These are phyloP conservation scores for Oryzaephilus surinamensis DNA, from an alignment of 1,140 invertebrate species.

Conservation along the genomic window DNA sequence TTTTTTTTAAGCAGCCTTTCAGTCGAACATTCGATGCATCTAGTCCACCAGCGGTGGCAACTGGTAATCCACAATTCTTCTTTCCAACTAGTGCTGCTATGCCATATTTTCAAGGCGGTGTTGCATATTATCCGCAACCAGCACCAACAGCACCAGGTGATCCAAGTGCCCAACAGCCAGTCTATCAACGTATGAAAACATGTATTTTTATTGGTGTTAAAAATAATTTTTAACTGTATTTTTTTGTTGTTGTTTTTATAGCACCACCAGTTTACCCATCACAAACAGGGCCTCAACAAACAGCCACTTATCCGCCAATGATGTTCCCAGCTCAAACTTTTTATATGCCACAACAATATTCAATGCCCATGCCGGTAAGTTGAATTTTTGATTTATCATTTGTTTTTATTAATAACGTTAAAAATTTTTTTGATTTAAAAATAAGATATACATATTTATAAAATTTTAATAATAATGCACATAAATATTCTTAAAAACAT, in stretches of 20 bases:
- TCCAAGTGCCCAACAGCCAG: conserved; percentile 25
- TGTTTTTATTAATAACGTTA: not conserved
- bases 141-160: conserved; percentile 20
- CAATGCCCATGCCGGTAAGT: conserved; percentile 35
- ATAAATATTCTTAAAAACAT: no score
- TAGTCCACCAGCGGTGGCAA: conserved; percentile 21
- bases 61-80: conserved; percentile 27
- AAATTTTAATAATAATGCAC: no score
- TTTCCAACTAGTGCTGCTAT: conserved; percentile 24
- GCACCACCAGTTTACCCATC: conserved; percentile 32
- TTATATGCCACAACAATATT: conserved; percentile 35
- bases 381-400: not conserved
- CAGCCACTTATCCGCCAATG: conserved; percentile 30
- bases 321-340: conserved; percentile 33
- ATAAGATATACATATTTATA: no score
- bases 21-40: conserved; percentile 26
- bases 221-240: conserved; percentile 1
- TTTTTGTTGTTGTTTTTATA: conserved; percentile 18
- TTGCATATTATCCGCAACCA: conserved; percentile 28
- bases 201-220: not conserved
- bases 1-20: conserved; percentile 22
- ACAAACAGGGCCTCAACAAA: conserved; percentile 31
- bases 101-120: conserved; percentile 29
- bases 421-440: no score
- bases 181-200: conserved; percentile 30